These are phyloP conservation scores for Anticlea derivata DNA, from an alignment of 2,888 invertebrate genomes.

Conservation along the genomic window DNA sequence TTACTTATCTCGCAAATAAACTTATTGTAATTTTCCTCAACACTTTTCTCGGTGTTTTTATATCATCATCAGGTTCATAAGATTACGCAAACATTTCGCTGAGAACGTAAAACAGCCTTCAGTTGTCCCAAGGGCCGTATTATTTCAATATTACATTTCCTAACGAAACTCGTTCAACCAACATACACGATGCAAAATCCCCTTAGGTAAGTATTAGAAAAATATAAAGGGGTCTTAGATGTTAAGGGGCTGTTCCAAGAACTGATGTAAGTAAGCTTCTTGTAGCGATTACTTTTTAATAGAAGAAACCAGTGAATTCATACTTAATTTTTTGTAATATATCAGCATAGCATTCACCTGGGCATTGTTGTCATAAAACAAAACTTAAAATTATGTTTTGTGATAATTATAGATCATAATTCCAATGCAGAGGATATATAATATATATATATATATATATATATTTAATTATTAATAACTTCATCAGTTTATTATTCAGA, in stretches of 20 bases:
- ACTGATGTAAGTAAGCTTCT: background rate
- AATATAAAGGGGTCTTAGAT: constrained; percentile 56
- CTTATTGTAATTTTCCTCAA: background rate
- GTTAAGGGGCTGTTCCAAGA: constrained; percentile 10
- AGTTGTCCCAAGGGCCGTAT: constrained; percentile 27
- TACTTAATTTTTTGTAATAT: no score
- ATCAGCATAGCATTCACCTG: no score
- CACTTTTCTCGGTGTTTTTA: background rate
- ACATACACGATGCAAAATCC: constrained; percentile 67
- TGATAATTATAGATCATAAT: no score
- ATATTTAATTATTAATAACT: no score
- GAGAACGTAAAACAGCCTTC: constrained; percentile 19
- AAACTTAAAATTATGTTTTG: no score
- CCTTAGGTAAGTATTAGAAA: constrained; percentile 71
- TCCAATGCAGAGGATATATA: no score
- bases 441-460: no score
- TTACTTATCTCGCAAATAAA: no score
- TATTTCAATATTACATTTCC: constrained; percentile 56
- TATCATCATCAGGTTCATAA: constrained; percentile 9
- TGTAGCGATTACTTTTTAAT: no score
- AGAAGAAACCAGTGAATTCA: background rate
- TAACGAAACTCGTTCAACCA: constrained; percentile 55
- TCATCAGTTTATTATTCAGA: no score
- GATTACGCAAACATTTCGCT: constrained; percentile 19
- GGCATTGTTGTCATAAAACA: no score